These are phyloP conservation scores for Galbula dea DNA, from an alignment of 2,113 vertebrate species.

Conservation along the genomic window DNA sequence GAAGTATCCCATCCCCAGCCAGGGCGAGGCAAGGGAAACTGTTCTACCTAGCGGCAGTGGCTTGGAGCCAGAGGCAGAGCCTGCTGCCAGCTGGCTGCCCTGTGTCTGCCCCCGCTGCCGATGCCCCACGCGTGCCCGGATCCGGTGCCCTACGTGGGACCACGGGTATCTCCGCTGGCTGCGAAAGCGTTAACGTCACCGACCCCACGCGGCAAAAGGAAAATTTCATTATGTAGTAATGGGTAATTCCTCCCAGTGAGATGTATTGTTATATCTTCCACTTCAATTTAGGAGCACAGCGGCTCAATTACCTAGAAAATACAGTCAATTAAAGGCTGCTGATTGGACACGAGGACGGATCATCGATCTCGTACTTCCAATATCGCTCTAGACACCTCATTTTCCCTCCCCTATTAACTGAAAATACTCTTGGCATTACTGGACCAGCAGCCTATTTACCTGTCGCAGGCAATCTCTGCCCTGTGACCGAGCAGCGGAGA, in stretches of 20 bases:
- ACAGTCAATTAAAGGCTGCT: slow-evolving; percentile 91
- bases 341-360: slow-evolving; percentile 85
- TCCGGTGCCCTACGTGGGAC: neutral
- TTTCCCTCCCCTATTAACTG: slow-evolving; percentile 89
- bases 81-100: neutral
- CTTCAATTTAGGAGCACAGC: slow-evolving; percentile 83
- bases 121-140: neutral
- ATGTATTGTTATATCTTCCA: slow-evolving; percentile 82
- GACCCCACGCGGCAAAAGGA: slow-evolving; percentile 71
- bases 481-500: slow-evolving; percentile 52
- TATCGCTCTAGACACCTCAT: slow-evolving; percentile 90
- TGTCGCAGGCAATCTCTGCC: slow-evolving; percentile 87
- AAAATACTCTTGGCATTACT: slow-evolving; percentile 87
- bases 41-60: neutral
- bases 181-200: slow-evolving; percentile 1
- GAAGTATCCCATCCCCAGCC: neutral
- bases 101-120: neutral
- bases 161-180: neutral
- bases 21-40: neutral
- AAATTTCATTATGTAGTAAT: slow-evolving; percentile 82
- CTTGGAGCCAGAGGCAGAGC: neutral
- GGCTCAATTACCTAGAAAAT: slow-evolving; percentile 87
- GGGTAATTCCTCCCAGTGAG: slow-evolving; percentile 79
- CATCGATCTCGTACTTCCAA: slow-evolving; percentile 94
- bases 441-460: slow-evolving; percentile 87